phyloP scores from a whole-genome alignment of 2,888 invertebrate genomes.

The Apeira syringaria region DNA sequence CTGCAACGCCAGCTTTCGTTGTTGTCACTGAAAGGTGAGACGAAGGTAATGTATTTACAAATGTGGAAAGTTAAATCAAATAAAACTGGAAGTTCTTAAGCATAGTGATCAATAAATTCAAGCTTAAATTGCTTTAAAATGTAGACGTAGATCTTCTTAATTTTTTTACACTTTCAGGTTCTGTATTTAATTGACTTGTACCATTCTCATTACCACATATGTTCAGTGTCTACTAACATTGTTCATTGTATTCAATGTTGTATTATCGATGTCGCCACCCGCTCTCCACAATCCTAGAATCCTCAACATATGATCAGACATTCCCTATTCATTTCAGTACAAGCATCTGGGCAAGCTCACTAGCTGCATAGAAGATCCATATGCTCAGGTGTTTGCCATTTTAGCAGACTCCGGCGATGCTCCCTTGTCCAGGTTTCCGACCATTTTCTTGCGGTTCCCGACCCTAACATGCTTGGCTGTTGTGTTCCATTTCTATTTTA shows the following conservation, averaged over 20 bases:
- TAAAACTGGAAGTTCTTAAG: too few species aligned
- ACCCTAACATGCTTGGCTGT: constrained; percentile 37
- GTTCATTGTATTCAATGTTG: constrained; percentile 18
- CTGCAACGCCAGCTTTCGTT: too few species aligned
- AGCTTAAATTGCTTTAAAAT: background rate
- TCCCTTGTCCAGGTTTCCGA: constrained; percentile 64
- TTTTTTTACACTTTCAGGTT: background rate
- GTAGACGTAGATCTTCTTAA: background rate
- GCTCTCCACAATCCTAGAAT: constrained; percentile 23
- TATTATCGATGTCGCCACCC: constrained; percentile 35
- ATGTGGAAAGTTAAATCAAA: too few species aligned
- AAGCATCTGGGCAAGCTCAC: constrained; percentile 80
- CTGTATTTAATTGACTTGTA: background rate
- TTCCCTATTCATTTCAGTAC: constrained; percentile 78
- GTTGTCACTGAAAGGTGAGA: too few species aligned
- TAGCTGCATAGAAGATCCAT: constrained; percentile 59
- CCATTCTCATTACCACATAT: constrained; percentile 9
- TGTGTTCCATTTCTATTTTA: constrained; percentile 12
- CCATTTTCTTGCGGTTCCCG: constrained; percentile 60
- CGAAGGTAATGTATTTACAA: too few species aligned
- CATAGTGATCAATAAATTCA: background rate
- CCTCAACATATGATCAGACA: constrained; percentile 34
- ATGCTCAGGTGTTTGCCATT: constrained; percentile 52
- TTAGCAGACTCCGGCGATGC: constrained; percentile 56
- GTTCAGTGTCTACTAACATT: constrained; percentile 25